phyloP scores from a whole-genome alignment of 2,888 invertebrate species.

The Aricia artaxerxes region DNA sequence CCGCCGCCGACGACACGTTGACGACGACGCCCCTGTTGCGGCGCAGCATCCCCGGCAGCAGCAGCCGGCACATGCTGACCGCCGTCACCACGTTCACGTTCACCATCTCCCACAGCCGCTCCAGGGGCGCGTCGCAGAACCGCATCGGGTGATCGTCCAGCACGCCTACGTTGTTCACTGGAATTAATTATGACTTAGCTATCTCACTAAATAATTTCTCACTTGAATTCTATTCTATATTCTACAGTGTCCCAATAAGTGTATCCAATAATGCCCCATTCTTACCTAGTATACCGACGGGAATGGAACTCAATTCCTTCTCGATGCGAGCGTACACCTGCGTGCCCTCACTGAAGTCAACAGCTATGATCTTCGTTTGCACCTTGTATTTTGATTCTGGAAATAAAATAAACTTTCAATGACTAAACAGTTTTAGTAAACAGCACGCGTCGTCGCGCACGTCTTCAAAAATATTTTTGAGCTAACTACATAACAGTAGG shows the following conservation, averaged over 20 bases:
- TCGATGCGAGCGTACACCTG: not conserved
- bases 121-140: not conserved
- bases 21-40: slow-evolving; percentile 90
- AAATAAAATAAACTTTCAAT: not conserved
- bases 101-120: slow-evolving; percentile 85
- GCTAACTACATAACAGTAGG: too few species aligned
- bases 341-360: not conserved
- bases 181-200: not conserved
- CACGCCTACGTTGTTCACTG: not conserved
- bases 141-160: not conserved
- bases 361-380: not conserved
- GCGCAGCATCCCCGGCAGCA: slow-evolving; percentile 88
- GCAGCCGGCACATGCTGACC: slow-evolving; percentile 88
- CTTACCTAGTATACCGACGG: not conserved
- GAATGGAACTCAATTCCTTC: not conserved
- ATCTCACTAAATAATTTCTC: too few species aligned
- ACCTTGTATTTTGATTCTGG: not conserved
- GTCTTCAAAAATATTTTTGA: too few species aligned
- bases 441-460: too few species aligned
- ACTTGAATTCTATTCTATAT: too few species aligned
- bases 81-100: slow-evolving; percentile 92
- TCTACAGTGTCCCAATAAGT: too few species aligned
- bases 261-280: not conserved
- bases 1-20: slow-evolving; percentile 63
- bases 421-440: too few species aligned